Evolutionary conservation across 1,140 invertebrate species (phyloP).

Genomic region (Paraescarpia echinospica): DNA sequence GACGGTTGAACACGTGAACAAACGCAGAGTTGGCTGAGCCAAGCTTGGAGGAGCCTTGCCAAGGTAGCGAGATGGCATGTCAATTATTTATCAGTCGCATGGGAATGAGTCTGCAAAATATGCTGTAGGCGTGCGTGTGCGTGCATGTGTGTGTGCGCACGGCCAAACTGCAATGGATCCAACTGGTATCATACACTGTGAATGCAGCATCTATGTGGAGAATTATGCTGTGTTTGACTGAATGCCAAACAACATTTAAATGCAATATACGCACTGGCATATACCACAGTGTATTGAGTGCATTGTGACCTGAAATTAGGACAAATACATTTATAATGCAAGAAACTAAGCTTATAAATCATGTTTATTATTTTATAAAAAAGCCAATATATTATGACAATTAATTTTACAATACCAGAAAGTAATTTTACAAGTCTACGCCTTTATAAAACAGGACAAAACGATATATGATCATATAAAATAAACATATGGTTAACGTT

Average conservation of each 20-base stretch:
- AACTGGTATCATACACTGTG: not conserved
- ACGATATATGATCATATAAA: no score
- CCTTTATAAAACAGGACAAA: no score
- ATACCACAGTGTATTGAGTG: not conserved
- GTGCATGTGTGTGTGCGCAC: not conserved
- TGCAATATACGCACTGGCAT: not conserved
- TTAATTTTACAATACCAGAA: no score
- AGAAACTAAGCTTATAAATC: no score
- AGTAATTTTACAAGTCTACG: no score
- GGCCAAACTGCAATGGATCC: not conserved
- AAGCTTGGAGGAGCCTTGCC: not conserved
- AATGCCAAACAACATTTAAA: not conserved
- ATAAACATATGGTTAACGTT: no score
- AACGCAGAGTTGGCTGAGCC: not conserved
- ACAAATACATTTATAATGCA: no score
- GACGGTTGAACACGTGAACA: not conserved
- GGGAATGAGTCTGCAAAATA: not conserved
- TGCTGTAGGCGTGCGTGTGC: not conserved
- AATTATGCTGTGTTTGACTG: not conserved
- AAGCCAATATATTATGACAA: no score
- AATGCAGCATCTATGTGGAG: not conserved
- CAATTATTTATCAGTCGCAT: not conserved
- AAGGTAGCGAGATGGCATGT: not conserved
- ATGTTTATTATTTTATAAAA: no score
- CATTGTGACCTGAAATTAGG: not conserved